Conservation (phyloP, 1,140 invertebrate species). For the Mamestra configurata region DNA sequence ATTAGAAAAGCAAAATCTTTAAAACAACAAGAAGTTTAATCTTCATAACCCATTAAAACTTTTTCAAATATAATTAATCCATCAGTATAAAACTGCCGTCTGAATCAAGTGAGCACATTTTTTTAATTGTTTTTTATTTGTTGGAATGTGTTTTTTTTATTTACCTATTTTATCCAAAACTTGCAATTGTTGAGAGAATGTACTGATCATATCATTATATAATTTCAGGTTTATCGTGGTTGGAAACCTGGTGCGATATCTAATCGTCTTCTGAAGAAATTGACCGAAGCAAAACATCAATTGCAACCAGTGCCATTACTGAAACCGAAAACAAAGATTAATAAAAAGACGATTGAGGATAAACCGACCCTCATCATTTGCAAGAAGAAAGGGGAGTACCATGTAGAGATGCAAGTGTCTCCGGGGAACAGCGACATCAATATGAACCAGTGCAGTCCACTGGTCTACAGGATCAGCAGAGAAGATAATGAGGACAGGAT, state of each 20-base stretch:
- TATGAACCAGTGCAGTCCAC: constrained; percentile 61
- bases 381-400: constrained; percentile 73
- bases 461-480: constrained; percentile 74
- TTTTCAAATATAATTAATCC: no score
- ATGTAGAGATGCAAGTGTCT: constrained; percentile 71
- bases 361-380: constrained; percentile 75
- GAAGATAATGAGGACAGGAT: constrained; percentile 67
- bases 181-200: no score
- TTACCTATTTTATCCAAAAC: no score
- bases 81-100: no score
- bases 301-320: constrained; percentile 49
- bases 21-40: no score
- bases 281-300: constrained; percentile 70
- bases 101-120: not conserved
- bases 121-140: constrained; percentile 1
- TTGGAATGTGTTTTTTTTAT: not conserved
- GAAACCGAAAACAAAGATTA: constrained; percentile 64
- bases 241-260: constrained; percentile 82
- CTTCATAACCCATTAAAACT: no score
- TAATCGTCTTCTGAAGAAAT: constrained; percentile 67
- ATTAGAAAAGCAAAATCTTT: no score
- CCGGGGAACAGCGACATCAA: constrained; percentile 50
- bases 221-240: constrained; percentile 49
- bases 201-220: no score
- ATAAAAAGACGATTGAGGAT: constrained; percentile 64